Percentiles rank a stretch among this genome's conserved stretches.
phyloP scores from a whole-genome alignment of 2,888 invertebrate genomes.

The Micropterix aruncella region DNA sequence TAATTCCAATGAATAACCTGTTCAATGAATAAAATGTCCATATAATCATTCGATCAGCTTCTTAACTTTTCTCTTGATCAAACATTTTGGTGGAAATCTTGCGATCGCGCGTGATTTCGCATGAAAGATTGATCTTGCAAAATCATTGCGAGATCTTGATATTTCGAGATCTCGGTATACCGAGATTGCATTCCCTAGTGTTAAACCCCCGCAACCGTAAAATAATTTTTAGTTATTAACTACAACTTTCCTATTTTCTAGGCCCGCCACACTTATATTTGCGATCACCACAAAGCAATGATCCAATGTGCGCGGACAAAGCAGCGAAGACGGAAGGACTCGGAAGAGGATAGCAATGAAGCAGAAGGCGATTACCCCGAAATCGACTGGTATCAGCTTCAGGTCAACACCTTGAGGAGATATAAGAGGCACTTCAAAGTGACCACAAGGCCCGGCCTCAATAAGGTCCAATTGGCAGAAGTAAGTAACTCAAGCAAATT shows the following conservation, averaged over 20 bases:
- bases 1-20: no score
- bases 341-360: slow-evolving; percentile 88
- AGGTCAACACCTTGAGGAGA: slow-evolving; percentile 84
- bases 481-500: slow-evolving; percentile 59
- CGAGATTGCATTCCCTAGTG: no score
- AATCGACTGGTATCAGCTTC: slow-evolving; percentile 85
- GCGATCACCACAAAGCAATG: slow-evolving; percentile 90
- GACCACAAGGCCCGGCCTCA: slow-evolving; percentile 78
- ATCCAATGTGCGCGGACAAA: slow-evolving; percentile 93
- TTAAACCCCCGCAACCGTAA: no score
- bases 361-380: slow-evolving; percentile 86
- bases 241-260: no score
- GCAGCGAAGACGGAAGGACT: slow-evolving; percentile 74
- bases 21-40: no score
- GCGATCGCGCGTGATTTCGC: no score
- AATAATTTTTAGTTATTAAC: not conserved
- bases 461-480: slow-evolving; percentile 92
- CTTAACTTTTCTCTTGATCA: no score
- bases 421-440: slow-evolving; percentile 93
- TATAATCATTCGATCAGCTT: no score
- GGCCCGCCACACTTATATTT: slow-evolving; percentile 93
- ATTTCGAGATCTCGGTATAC: no score
- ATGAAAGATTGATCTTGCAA: no score
- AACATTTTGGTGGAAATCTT: no score
- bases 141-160: no score